phyloP scores from a whole-genome alignment of 2,888 invertebrate species.

The Invenusta paracnida region DNA sequence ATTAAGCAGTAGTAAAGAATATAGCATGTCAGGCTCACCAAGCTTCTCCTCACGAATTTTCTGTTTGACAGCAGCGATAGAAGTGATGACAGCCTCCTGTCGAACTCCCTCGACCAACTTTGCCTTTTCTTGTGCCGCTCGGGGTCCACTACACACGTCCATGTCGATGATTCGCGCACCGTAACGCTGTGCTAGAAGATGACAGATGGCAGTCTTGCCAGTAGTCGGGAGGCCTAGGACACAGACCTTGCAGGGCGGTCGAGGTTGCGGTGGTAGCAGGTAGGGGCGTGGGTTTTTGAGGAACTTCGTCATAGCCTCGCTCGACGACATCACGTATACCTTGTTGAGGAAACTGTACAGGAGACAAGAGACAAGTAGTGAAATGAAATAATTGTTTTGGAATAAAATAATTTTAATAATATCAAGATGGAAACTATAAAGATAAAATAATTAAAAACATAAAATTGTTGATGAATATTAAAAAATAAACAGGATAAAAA shows the following conservation, averaged over 20 bases:
- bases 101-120: conserved; percentile 47
- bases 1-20: no score
- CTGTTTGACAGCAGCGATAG: conserved; percentile 52
- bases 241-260: conserved; percentile 57
- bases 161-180: conserved; percentile 50
- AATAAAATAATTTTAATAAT: no score
- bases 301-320: conserved; percentile 57
- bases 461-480: no score
- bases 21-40: conserved; percentile 46
- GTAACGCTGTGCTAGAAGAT: conserved; percentile 51
- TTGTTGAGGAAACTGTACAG: conserved; percentile 61
- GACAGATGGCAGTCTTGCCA: conserved; percentile 57
- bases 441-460: no score
- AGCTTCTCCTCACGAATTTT: conserved; percentile 53
- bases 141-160: conserved; percentile 52
- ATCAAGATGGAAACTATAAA: no score
- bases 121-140: conserved; percentile 52
- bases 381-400: no score
- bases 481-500: no score
- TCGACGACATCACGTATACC: conserved; percentile 57
- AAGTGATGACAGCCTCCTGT: conserved; percentile 50
- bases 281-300: conserved; percentile 59
- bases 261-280: conserved; percentile 57
- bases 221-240: conserved; percentile 56
- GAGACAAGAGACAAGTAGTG: no score